Evolutionary conservation across 2,797 vertebrate species (phyloP).

Genomic region (Sebastes taczanowskii): DNA sequence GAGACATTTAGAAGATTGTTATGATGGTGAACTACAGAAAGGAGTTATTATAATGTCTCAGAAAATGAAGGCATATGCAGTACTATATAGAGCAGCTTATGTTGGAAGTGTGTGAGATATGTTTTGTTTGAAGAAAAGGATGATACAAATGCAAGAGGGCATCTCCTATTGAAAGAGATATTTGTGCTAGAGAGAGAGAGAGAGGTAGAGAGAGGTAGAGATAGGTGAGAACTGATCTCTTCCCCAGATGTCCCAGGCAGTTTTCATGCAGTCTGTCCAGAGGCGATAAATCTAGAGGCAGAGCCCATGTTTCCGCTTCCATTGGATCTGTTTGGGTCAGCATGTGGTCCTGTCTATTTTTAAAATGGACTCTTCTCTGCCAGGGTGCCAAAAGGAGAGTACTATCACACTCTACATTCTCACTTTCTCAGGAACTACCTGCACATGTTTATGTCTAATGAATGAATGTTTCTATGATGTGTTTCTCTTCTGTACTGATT

Average conservation of each 20-base stretch:
- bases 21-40: neutral
- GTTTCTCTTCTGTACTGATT: neutral
- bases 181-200: neutral
- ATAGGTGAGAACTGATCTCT: slow-evolving; percentile 48
- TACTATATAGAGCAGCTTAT: neutral
- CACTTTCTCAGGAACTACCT: neutral
- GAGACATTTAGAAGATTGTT: neutral
- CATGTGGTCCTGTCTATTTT: slow-evolving; percentile 67
- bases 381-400: slow-evolving; percentile 24
- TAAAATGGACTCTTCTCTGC: slow-evolving; percentile 29
- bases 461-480: neutral
- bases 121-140: neutral
- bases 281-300: slow-evolving; percentile 63
- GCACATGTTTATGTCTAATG: neutral
- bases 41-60: neutral
- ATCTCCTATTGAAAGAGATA: neutral
- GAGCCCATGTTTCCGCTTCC: slow-evolving; percentile 61
- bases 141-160: neutral
- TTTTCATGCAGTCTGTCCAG: slow-evolving; percentile 48
- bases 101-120: neutral
- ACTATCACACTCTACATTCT: slow-evolving; percentile 32
- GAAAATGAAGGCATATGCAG: neutral
- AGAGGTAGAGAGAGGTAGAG: neutral
- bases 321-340: slow-evolving; percentile 58
- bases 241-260: slow-evolving; percentile 60